Percentiles rank a stretch among this genome's conserved stretches.
Evolutionary conservation across 1,140 invertebrate species (phyloP).

Genomic region (Ooceraea biroi): DNA sequence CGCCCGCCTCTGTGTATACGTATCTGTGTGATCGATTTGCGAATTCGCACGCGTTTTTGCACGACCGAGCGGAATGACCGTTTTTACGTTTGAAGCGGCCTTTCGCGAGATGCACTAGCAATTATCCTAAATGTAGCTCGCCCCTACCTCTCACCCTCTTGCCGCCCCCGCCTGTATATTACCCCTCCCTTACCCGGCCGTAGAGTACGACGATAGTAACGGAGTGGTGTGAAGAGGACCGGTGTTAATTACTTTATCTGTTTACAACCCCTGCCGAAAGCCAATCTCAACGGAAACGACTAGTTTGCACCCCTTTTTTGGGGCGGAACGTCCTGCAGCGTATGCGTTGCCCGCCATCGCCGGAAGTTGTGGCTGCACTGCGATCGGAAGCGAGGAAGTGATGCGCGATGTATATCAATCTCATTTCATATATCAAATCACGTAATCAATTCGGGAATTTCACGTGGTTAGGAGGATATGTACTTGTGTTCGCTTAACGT

Average conservation of each 20-base stretch:
- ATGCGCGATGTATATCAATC: neutral
- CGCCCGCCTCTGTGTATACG: neutral
- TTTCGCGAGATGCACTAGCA: conserved; percentile 61
- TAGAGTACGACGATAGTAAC: conserved; percentile 6
- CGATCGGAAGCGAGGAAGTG: neutral
- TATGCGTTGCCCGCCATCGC: neutral
- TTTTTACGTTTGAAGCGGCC: conserved; percentile 59
- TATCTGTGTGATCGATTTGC: conserved; percentile 52
- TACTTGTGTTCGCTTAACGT: too few relatives aligned
- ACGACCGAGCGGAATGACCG: conserved; percentile 62
- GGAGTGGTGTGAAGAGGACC: conserved; percentile 4
- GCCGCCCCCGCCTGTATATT: too few relatives aligned
- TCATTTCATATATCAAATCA: too few relatives aligned
- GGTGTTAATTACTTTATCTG: conserved; percentile 68
- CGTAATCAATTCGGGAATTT: too few relatives aligned
- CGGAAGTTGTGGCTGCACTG: conserved; percentile 11
- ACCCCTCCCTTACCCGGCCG: conserved; percentile 21
- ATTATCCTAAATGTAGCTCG: conserved; percentile 62
- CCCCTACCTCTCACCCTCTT: neutral
- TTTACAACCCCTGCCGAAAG: conserved; percentile 54
- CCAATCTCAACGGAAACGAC: conserved; percentile 50
- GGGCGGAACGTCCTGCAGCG: neutral
- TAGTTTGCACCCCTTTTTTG: conserved; percentile 35
- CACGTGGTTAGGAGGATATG: neutral
- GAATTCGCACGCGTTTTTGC: conserved; percentile 63